These are phyloP conservation scores for Neuroterus valhalla DNA, from an alignment of 1,140 invertebrate species.

Conservation along the genomic window DNA sequence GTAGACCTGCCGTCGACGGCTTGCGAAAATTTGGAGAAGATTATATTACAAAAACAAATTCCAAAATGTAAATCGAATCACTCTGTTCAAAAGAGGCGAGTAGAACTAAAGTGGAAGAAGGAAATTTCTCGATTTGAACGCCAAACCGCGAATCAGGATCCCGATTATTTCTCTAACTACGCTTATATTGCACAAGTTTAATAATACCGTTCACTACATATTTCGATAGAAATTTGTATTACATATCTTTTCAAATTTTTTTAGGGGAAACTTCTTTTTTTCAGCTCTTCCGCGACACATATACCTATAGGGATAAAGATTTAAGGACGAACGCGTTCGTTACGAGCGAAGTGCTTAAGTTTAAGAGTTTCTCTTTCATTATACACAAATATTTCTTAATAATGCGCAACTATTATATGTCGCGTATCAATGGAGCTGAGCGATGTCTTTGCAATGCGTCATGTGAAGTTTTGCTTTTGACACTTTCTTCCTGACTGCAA, in stretches of 20 bases:
- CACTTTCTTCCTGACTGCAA: constrained; percentile 33
- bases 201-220: constrained; percentile 17
- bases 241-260: not conserved
- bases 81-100: not conserved
- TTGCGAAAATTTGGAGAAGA: constrained; percentile 20
- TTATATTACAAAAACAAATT: not conserved
- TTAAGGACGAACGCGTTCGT: constrained; percentile 32
- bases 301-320: constrained; percentile 19
- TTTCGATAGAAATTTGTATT: no score
- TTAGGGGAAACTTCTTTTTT: constrained; percentile 22
- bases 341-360: constrained; percentile 38
- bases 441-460: constrained; percentile 14
- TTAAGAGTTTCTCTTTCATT: constrained; percentile 33
- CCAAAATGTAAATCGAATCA: not conserved
- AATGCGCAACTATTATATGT: not conserved
- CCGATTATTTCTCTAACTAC: constrained; percentile 1
- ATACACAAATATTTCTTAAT: constrained; percentile 34
- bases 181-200: constrained; percentile 19
- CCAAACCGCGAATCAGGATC: not conserved
- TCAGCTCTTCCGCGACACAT: constrained; percentile 9
- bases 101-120: constrained; percentile 13
- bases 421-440: constrained; percentile 19
- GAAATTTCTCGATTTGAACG: constrained; percentile 9
- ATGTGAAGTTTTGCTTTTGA: not conserved
- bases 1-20: constrained; percentile 64